Conservation (phyloP, 2,888 invertebrate species). For the Aporophyla lueneburgensis region DNA sequence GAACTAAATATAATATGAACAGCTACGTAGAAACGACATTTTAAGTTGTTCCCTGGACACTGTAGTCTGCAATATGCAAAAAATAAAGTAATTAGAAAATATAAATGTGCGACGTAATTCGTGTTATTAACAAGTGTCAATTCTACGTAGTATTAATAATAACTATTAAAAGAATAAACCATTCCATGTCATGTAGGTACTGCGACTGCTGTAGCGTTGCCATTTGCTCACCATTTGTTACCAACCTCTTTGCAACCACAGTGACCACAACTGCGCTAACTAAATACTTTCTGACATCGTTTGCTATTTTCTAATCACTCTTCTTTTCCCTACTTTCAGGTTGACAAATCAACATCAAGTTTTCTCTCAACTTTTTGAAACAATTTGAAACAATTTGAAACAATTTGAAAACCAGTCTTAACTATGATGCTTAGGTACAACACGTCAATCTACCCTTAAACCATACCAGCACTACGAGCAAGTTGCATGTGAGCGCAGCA, state of each 20-base stretch:
- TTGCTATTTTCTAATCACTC: background rate
- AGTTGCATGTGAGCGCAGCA: slow-evolving; percentile 4
- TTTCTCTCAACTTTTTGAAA: background rate
- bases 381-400: background rate
- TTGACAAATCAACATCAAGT: too few relatives aligned
- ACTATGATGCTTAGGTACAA: too few relatives aligned
- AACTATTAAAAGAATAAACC: background rate
- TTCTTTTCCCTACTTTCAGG: too few relatives aligned
- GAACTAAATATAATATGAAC: background rate
- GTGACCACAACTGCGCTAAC: background rate
- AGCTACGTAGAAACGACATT: background rate
- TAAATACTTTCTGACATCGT: background rate
- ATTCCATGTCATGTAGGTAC: background rate
- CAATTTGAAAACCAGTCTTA: background rate
- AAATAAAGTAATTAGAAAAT: background rate
- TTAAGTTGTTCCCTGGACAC: background rate
- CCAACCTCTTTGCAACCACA: background rate
- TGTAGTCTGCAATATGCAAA: background rate
- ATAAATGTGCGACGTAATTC: background rate
- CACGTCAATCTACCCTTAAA: background rate
- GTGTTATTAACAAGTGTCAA: background rate
- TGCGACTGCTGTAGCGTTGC: background rate
- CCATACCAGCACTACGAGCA: background rate
- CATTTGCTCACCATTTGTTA: slow-evolving; percentile 3
- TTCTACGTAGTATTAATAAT: slow-evolving; percentile 2